phyloP scores from a whole-genome alignment of 2,888 invertebrate species.

The Sinotaia quadrata region DNA sequence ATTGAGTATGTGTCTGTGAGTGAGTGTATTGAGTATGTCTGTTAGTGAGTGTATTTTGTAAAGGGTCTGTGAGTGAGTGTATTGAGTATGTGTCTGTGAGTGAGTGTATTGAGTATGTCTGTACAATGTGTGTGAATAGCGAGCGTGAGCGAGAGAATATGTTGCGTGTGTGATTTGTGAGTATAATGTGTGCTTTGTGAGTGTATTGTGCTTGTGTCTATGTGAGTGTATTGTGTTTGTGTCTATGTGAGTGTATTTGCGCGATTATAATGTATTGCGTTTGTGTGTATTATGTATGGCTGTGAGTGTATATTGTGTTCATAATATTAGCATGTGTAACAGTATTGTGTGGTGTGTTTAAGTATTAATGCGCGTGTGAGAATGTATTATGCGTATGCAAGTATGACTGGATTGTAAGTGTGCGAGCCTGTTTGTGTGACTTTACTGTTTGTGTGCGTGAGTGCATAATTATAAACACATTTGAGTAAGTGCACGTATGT shows the following conservation, averaged over 20 bases:
- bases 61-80: too few relatives aligned
- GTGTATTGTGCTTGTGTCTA: background rate
- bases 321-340: background rate
- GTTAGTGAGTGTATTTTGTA: too few relatives aligned
- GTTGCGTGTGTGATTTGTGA: too few relatives aligned
- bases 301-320: slow-evolving; percentile 3
- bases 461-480: background rate
- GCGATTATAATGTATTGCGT: background rate
- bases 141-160: too few relatives aligned
- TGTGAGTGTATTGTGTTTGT: background rate
- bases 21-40: too few relatives aligned
- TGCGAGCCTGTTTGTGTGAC: background rate
- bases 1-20: too few relatives aligned
- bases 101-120: too few relatives aligned
- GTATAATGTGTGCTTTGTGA: too few relatives aligned
- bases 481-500: background rate
- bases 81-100: too few relatives aligned
- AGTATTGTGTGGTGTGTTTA: slow-evolving; percentile 1
- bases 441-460: slow-evolving; percentile 2
- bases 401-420: background rate
- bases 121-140: too few relatives aligned
- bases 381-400: background rate
- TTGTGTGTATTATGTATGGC: background rate
- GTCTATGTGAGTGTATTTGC: background rate
- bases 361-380: background rate